These are phyloP conservation scores for Lepidocyrtoides sp. DNA, from an alignment of 2,888 invertebrate species.

Conservation along the genomic window DNA sequence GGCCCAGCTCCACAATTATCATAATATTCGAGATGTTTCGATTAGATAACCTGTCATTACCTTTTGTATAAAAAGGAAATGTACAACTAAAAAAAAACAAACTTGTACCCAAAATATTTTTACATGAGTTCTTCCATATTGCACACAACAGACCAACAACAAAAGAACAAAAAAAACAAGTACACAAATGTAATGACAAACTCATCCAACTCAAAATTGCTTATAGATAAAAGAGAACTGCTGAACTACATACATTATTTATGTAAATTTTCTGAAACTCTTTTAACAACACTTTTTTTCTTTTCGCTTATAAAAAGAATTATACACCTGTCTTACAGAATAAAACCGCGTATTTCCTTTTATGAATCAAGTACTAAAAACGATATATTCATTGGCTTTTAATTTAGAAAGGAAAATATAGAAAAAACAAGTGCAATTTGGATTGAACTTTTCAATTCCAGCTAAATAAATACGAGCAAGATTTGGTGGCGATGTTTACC, in stretches of 20 bases:
- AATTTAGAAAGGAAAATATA: neutral
- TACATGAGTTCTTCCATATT: neutral
- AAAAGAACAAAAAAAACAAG: neutral
- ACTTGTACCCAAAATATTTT: neutral
- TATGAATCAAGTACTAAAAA: slow-evolving; percentile 3
- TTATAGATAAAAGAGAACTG: neutral
- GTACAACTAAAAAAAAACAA: neutral
- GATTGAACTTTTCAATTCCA: neutral
- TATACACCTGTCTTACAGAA: neutral
- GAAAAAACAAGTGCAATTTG: neutral
- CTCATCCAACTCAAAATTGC: neutral
- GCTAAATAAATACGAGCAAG: neutral
- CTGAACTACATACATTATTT: neutral
- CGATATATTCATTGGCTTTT: neutral
- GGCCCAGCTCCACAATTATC: slow-evolving; percentile 56
- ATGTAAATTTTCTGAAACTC: neutral
- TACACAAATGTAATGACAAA: neutral
- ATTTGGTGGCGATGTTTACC: slow-evolving; percentile 1
- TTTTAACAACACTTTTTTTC: neutral
- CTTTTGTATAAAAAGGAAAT: slow-evolving; percentile 13
- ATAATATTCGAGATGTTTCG: slow-evolving; percentile 48
- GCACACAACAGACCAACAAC: too few species aligned
- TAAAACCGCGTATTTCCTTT: neutral
- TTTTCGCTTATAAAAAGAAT: slow-evolving; percentile 1
- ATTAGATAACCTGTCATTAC: slow-evolving; percentile 53